phyloP scores from a whole-genome alignment of 2,113 vertebrate genomes.

The Eclectus roratus region DNA sequence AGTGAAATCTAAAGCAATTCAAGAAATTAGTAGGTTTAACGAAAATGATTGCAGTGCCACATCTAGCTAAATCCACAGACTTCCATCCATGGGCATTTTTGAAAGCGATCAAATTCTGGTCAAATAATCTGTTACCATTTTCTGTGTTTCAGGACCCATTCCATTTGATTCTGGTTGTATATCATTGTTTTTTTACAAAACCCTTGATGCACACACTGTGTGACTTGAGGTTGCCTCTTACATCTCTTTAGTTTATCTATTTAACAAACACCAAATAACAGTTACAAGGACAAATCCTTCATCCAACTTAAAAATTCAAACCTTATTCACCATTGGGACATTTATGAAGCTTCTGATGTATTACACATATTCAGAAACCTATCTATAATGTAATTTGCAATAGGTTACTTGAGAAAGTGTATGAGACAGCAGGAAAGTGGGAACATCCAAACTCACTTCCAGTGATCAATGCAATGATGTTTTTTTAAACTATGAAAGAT shows the following conservation, averaged over 20 bases:
- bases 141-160: background rate
- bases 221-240: background rate
- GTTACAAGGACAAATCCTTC: background rate
- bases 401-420: background rate
- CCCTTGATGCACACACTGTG: background rate
- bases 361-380: background rate
- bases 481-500: constrained; percentile 11
- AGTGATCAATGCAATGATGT: background rate
- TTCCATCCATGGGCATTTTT: background rate
- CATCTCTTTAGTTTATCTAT: background rate
- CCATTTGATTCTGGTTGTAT: background rate
- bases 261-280: background rate
- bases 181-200: background rate
- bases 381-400: background rate
- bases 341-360: background rate
- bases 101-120: background rate
- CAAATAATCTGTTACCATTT: background rate
- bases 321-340: background rate
- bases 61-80: background rate
- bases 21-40: background rate
- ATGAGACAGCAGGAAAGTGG: background rate
- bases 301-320: background rate
- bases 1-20: background rate
- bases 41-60: background rate
- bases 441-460: background rate